Evolutionary conservation across 1,140 invertebrate species (phyloP).

Genomic region (Phocides pigmalion): DNA sequence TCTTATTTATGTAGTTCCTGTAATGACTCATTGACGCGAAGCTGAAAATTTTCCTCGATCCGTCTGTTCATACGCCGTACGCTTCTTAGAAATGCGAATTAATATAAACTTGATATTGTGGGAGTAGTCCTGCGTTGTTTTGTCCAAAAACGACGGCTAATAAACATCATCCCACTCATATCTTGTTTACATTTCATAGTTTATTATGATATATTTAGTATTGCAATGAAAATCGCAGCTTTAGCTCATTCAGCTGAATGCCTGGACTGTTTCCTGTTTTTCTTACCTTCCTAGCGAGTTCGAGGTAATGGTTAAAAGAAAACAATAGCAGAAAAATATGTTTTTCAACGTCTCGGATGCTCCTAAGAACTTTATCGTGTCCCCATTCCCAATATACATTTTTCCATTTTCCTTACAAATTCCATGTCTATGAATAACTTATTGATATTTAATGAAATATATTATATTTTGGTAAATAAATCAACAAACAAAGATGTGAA

Average conservation of each 20-base stretch:
- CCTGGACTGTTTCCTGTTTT: neutral
- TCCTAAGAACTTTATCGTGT: no score
- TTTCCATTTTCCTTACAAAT: no score
- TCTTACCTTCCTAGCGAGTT: neutral
- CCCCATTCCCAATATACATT: no score
- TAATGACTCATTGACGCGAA: constrained; percentile 15
- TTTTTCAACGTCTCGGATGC: no score
- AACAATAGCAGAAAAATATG: neutral
- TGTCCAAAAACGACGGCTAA: constrained; percentile 6
- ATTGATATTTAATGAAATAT: no score
- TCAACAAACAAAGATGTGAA: no score
- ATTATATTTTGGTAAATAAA: no score
- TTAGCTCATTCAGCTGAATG: neutral
- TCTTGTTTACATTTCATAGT: neutral
- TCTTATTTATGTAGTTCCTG: neutral
- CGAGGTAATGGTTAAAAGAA: neutral
- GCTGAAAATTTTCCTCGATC: constrained; percentile 11
- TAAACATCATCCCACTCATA: constrained; percentile 4
- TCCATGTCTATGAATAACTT: no score
- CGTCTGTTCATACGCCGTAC: neutral
- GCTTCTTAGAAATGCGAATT: constrained; percentile 12
- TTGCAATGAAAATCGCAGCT: neutral
- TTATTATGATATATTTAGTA: neutral
- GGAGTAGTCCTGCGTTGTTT: neutral
- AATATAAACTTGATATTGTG: neutral